Base-by-base conservation (phyloP, 2,797 vertebrate species). In the Pyrocephalus nanus region DNA sequence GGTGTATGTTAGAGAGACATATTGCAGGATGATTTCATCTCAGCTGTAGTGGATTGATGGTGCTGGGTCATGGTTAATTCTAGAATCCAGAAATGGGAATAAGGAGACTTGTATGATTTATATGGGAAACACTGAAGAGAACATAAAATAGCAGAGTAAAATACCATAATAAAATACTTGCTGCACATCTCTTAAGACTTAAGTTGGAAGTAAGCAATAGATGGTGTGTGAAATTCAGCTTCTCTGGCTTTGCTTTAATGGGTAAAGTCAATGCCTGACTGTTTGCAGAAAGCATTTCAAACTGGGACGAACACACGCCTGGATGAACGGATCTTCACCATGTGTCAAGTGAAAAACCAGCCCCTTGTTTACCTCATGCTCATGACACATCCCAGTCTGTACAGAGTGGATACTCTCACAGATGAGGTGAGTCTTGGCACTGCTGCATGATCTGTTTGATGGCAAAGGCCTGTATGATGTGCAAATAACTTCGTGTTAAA, bases 331-430 rank as follows among this genome's bases (percentile, higher is more conserved):
- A 98, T 99, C 90, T 99, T 98, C 90, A 98, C 98, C 92, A 99
- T 99, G 99, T 99, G 98, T 96, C 99, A 99, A 97, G 98, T 99
- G 93, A 99, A 99, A 95, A 99, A 98, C 96, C 99, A 99, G 96
- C 99, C 99, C 8, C 97, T 99, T 93, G 97, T 97, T 90, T 99
- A 99, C 96, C 93, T 99, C 87, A 98, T 99, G 98, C 98, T 99
- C 38, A 99, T 99, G 98, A 98, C 98, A 84, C 99, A 99, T 93
- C 99, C 99, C n/a, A 97, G 95, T 67, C 97, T 99, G 89, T 99
- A 99, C 95, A 98, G 99, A 76, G 75, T 99, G 0, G 99, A 99
- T 79, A 98, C 98, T 86, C 98, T 99, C 80, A 98, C 98, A 3
- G 99, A 99, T 74, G 98, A 99, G 98, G 99, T 99, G 95, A 95